Base-by-base conservation (phyloP, 2,113 vertebrate genomes). In the Ctenomys sociabilis region DNA sequence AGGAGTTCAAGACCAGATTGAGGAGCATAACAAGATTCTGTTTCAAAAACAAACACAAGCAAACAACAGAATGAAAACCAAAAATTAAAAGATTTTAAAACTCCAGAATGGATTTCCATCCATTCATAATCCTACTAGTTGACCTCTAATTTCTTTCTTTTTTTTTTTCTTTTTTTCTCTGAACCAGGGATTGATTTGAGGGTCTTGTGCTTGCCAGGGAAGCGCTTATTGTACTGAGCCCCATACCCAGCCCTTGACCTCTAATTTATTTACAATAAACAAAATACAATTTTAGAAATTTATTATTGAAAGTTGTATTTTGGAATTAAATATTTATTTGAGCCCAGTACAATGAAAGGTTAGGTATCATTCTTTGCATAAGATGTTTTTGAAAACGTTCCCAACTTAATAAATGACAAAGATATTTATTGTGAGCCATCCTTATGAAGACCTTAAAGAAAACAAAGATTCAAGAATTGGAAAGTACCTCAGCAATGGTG, bases 381-480 rank as follows among this genome's bases (percentile, higher is more conserved):
- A 32, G 16, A 57, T 5, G 26, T 9, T 49, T n/a, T 10, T 6
- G 93, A 57, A 84, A 59, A 0, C 83, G 89, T 7, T 82, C n/a
- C 19, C 1, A 75, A 1, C 8, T 75, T 45, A 16, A 75, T 68
- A 75, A 82, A 8, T n/a, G 3, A 12, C 19, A 61, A 89, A 68
- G 26, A 82, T n/a, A 61, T 68, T 40, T 35, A 66, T 82, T 90
- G 22, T 0, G 86, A 80, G 70, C 14, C 26, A 75, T 35, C 19
- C 52, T n/a, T 57, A 57, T 84, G 22, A 83, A 94, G 96, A 83
- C 84, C 5, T 64, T 17, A 83, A 40, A 90, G 82, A 88, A 88
- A 90, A 72, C 9, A 66, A 1, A 22, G 40, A 61, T 80, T 45
- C 54, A 28, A 86, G 85, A 89, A 21, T 30, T 52, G 85, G 64